These are phyloP conservation scores for Volucella inflata DNA, from an alignment of 2,888 invertebrate species.

Conservation along the genomic window DNA sequence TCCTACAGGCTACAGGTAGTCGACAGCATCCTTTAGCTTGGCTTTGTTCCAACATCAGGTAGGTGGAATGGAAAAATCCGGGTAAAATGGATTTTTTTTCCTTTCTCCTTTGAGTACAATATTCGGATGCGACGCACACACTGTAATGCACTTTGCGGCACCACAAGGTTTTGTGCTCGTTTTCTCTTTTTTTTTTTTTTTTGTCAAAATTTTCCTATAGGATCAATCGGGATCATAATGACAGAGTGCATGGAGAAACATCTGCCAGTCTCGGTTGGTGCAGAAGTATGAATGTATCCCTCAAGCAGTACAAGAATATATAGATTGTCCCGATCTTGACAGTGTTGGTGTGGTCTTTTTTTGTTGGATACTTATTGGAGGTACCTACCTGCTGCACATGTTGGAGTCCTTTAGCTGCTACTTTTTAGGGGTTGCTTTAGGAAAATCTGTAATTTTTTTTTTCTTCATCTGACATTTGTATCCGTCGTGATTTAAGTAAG, in stretches of 20 bases:
- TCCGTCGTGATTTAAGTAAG: conserved; percentile 20
- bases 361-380: conserved; percentile 7
- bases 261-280: conserved; percentile 43
- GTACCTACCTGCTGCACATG: conserved; percentile 66
- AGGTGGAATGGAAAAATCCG: conserved; percentile 27
- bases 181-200: not conserved
- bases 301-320: conserved; percentile 16
- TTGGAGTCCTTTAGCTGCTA: conserved; percentile 40
- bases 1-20: conserved; percentile 55
- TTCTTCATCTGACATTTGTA: not conserved
- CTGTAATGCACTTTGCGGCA: conserved; percentile 45
- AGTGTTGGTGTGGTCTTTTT: conserved; percentile 51
- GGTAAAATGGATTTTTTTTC: conserved; percentile 33
- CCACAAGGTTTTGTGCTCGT: not conserved
- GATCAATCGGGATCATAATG: conserved; percentile 37
- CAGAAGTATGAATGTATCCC: conserved; percentile 39
- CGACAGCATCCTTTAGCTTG: conserved; percentile 17
- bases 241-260: conserved; percentile 14
- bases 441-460: conserved; percentile 53
- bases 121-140: not conserved
- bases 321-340: conserved; percentile 49
- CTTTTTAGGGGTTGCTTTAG: conserved; percentile 52
- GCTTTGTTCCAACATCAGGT: not conserved
- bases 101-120: conserved; percentile 23
- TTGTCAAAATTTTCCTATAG: conserved; percentile 33